Evolutionary conservation across 2,113 vertebrate species (phyloP).

Genomic region (Petroica traversi): DNA sequence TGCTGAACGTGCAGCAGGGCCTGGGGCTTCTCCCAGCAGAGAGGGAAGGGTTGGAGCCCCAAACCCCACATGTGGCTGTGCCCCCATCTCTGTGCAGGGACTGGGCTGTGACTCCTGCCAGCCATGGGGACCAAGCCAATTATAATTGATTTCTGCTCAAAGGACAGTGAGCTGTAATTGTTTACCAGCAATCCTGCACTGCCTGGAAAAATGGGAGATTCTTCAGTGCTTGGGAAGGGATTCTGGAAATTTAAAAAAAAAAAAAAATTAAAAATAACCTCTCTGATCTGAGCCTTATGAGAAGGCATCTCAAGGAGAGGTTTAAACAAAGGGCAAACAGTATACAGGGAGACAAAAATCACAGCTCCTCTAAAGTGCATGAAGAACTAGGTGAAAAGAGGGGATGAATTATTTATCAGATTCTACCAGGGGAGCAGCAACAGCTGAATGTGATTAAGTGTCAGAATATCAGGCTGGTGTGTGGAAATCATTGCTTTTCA

Average conservation of each 20-base stretch:
- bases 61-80: not conserved
- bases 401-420: conserved; percentile 39
- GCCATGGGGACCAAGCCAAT: not conserved
- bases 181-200: not conserved
- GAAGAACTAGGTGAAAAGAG: not conserved
- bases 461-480: not conserved
- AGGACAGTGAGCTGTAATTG: not conserved
- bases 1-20: not conserved
- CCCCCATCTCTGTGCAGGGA: not conserved
- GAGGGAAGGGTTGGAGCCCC: not conserved
- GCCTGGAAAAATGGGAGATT: not conserved
- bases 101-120: not conserved
- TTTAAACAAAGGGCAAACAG: conserved; percentile 10
- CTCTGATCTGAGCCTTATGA: not conserved
- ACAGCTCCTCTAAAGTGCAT: not conserved
- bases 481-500: conserved; percentile 32
- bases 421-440: not conserved
- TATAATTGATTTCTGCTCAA: not conserved
- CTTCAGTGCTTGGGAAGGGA: not conserved
- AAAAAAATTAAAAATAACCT: not conserved
- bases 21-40: not conserved
- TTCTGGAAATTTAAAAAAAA: not conserved
- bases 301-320: not conserved
- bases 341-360: not conserved
- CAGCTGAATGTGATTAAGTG: conserved; percentile 17